These are phyloP conservation scores for Eilema caniola DNA, from an alignment of 2,888 invertebrate species.

Conservation along the genomic window DNA sequence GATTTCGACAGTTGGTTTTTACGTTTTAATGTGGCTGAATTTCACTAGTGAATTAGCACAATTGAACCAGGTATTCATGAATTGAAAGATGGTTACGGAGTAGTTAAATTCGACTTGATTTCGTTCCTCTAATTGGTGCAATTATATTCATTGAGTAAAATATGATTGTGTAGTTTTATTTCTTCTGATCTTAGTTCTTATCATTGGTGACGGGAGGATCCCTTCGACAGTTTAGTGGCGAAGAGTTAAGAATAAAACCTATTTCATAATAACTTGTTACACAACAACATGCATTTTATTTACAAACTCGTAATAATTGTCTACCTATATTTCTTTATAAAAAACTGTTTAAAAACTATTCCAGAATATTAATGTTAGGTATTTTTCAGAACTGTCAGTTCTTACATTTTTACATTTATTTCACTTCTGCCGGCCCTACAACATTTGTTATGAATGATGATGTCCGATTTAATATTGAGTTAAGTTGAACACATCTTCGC, in stretches of 20 bases:
- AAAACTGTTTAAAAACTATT: background rate
- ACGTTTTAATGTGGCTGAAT: background rate
- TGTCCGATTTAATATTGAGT: slow-evolving; percentile 52
- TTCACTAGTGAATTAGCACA: background rate
- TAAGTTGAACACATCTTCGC: slow-evolving; percentile 56
- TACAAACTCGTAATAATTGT: background rate
- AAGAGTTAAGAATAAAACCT: too few species aligned
- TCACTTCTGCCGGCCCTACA: slow-evolving; percentile 13
- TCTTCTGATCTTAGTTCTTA: background rate
- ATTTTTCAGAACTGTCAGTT: background rate
- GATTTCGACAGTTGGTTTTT: background rate
- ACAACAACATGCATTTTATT: background rate
- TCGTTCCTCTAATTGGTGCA: background rate
- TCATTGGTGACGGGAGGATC: background rate
- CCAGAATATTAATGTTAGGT: background rate
- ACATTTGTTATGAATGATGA: slow-evolving; percentile 44
- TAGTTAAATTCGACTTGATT: background rate
- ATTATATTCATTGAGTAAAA: background rate
- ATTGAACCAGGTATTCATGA: background rate
- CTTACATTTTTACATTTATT: slow-evolving; percentile 14
- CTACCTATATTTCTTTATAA: background rate
- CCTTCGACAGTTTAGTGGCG: too few species aligned
- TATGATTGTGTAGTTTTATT: background rate
- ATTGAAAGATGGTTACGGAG: background rate
- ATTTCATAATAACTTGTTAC: too few species aligned